Conservation (phyloP, 2,888 invertebrate genomes). For the Limnephilus rhombicus region DNA sequence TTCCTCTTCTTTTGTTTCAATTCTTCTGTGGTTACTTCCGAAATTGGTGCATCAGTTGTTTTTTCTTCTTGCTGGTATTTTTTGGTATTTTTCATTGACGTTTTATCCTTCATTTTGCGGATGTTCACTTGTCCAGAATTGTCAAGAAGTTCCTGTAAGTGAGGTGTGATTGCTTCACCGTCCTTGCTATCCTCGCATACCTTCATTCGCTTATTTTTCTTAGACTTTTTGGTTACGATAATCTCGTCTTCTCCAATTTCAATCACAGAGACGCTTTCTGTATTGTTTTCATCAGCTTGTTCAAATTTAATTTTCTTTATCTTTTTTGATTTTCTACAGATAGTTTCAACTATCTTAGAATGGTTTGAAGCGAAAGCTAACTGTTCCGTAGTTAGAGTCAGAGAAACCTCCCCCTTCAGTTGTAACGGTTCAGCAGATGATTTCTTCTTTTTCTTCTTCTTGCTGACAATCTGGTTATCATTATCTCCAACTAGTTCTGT, state of each 20-base stretch:
- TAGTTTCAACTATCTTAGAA: background rate
- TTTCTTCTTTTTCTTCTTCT: slow-evolving; percentile 65
- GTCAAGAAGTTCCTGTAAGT: background rate
- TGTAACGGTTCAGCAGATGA: slow-evolving; percentile 1
- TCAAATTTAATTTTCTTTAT: slow-evolving; percentile 27
- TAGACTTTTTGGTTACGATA: background rate
- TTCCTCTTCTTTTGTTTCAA: slow-evolving; percentile 41
- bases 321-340: slow-evolving; percentile 44
- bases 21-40: slow-evolving; percentile 68
- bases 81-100: background rate
- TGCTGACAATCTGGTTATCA: background rate
- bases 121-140: background rate
- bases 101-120: background rate
- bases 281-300: slow-evolving; percentile 5
- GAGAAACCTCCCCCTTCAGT: slow-evolving; percentile 3
- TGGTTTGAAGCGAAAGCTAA: background rate
- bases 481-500: background rate
- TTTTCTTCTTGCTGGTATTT: slow-evolving; percentile 72
- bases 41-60: slow-evolving; percentile 68
- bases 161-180: background rate
- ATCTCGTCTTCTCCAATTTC: background rate
- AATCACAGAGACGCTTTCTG: background rate
- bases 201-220: slow-evolving; percentile 42
- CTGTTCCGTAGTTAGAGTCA: background rate
- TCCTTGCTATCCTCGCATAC: background rate